Evolutionary conservation across 2,113 vertebrate species (phyloP), one percentile per base, ranked within the genome.

Genomic region (Heterotilapia buettikoferi): DNA sequence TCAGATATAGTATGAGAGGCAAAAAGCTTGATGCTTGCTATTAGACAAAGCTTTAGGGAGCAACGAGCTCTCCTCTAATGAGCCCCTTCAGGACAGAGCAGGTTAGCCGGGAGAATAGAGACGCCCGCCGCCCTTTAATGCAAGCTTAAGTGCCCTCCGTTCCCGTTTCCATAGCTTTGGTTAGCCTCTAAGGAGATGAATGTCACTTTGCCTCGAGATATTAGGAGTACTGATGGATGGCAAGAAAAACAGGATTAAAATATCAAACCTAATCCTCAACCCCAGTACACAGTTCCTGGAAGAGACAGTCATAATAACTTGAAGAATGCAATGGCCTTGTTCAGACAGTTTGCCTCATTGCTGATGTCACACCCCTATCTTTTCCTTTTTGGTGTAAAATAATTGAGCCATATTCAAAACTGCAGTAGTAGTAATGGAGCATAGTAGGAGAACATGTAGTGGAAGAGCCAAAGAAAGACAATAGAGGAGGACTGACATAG

Each of bases 231-330:
- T 82, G 47, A 86, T 78, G 79, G 33, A 87, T 73, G 11, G 14
- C 52, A 61, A 84, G 52, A 84, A 54, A 11, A 89, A 91, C 40
- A 40, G 86, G 88, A 92, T 95, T 94, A 92, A 83, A 84, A 87
- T 76, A 86, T 89, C 24, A 82, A 82, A 93, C 89, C 83, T 86
- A 91, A 94, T 94, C 87, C 84, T 80, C 7, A 1, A 9, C 9
- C 31, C 7, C 36, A 50, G 26, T 29, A 18, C 38, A 9, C 3
- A 3, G 8, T 82, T 82, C 33, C 11, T 63, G 80, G 84, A 85
- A 54, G 33, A 73, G 38, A 18, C 19, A 24, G 61, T n/a, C 13
- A 5, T 56, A 47, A 85, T 82, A 82, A 87, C 29, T 10, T 33
- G 29, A 76, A 45, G 53, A 80, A 85, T 68, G 50, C 54, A 29